A percentile compares a stretch with the other conserved stretches of the same genome.
Evolutionary conservation across 2,888 invertebrate species (phyloP).

Genomic region (Chesias legatella): DNA sequence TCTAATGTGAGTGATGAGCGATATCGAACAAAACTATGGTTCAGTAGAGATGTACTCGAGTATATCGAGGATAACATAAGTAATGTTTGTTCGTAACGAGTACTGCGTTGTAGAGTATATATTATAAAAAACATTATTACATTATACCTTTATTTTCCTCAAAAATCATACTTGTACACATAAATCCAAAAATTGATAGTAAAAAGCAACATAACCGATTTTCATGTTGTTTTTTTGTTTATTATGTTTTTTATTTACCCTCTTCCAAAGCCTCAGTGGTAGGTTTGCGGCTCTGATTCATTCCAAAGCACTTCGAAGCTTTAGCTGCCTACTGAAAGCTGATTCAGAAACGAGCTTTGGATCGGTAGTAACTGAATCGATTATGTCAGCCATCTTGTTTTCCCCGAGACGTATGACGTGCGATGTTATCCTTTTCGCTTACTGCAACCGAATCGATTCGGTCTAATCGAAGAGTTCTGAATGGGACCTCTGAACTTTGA

Average conservation of each 20-base stretch:
- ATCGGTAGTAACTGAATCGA: too few species aligned
- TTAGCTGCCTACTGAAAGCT: too few species aligned
- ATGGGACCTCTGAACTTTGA: too few species aligned
- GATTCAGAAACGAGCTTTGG: too few species aligned
- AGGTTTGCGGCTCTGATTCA: too few species aligned
- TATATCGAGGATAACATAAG: constrained; percentile 74
- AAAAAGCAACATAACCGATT: constrained; percentile 79
- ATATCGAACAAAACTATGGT: constrained; percentile 74
- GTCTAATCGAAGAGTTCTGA: too few species aligned
- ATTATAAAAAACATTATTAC: constrained; percentile 69
- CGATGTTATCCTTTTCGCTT: too few species aligned
- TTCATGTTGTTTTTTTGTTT: constrained; percentile 61
- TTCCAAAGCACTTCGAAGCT: too few species aligned
- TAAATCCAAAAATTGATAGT: constrained; percentile 80
- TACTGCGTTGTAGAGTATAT: constrained; percentile 79
- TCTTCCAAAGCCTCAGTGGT: constrained; percentile 13
- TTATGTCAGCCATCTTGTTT: too few species aligned
- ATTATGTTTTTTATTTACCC: constrained; percentile 41
- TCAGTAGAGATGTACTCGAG: constrained; percentile 61
- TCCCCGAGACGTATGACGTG: too few species aligned
- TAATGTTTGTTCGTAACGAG: constrained; percentile 77
- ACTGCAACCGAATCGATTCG: too few species aligned
- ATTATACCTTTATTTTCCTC: constrained; percentile 78
- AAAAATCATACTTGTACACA: constrained; percentile 78
- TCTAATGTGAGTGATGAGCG: constrained; percentile 59